A percentile compares a stretch with the other conserved stretches of the same genome.
phyloP scores from a whole-genome alignment of 92 coral and sea anemone genomes.

The Epizoanthus rinbou region DNA sequence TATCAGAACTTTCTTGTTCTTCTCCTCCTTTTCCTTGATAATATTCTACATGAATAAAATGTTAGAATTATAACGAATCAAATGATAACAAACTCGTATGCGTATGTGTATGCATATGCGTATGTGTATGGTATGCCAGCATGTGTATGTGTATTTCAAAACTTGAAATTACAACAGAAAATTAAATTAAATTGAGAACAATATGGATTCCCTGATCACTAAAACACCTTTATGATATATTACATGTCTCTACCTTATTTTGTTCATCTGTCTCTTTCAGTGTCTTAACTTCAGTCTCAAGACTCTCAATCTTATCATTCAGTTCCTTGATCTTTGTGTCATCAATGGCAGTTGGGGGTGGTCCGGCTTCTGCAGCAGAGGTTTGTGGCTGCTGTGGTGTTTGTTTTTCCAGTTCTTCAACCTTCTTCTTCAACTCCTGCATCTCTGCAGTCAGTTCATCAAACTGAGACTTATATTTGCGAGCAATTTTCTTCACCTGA shows the following conservation, averaged over 20 bases:
- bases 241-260: conserved; percentile 58
- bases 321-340: conserved; percentile 77
- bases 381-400: conserved; percentile 43
- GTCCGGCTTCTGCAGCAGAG: conserved; percentile 36
- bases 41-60: conserved; percentile 50
- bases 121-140: too few species aligned
- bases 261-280: conserved; percentile 73
- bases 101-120: neutral
- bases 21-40: conserved; percentile 90
- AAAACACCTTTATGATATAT: neutral
- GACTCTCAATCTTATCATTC: conserved; percentile 63
- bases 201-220: too few species aligned
- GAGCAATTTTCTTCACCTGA: conserved; percentile 92
- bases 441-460: conserved; percentile 76
- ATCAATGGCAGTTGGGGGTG: conserved; percentile 50
- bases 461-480: conserved; percentile 88
- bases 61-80: neutral
- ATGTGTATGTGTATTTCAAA: too few species aligned
- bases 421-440: conserved; percentile 71
- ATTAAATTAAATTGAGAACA: too few species aligned
- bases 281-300: conserved; percentile 75
- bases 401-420: conserved; percentile 43
- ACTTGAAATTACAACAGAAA: too few species aligned
- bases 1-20: conserved; percentile 75
- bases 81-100: neutral